Evolutionary conservation across 1,140 invertebrate species (phyloP).

Genomic region (Drosophila pruinosa): DNA sequence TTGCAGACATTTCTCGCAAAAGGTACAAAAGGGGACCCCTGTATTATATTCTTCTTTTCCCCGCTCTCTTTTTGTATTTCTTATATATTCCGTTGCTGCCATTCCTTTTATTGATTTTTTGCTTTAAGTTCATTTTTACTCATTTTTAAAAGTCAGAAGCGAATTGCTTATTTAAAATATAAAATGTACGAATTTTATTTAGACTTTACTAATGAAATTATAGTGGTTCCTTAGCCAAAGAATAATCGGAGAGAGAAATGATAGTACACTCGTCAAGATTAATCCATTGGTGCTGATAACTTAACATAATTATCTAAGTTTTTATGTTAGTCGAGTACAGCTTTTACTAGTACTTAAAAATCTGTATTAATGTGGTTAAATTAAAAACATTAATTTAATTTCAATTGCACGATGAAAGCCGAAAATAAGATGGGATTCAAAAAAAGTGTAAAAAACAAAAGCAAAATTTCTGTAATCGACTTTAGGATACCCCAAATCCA

Average conservation of each 20-base stretch:
- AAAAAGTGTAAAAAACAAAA: too few species aligned
- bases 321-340: too few species aligned
- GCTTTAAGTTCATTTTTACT: conserved; percentile 27
- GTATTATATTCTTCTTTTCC: conserved; percentile 47
- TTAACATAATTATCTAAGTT: neutral
- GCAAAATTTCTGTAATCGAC: too few species aligned
- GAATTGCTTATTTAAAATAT: conserved; percentile 32
- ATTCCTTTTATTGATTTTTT: conserved; percentile 64
- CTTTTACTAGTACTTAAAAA: too few species aligned
- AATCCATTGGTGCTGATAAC: neutral
- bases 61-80: conserved; percentile 35
- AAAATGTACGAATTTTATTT: too few species aligned
- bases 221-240: neutral
- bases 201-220: neutral
- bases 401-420: too few species aligned
- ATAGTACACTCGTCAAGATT: neutral
- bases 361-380: too few species aligned
- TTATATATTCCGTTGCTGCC: conserved; percentile 7
- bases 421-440: too few species aligned
- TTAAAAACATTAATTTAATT: too few species aligned
- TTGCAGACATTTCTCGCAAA: conserved; percentile 68
- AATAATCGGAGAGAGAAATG: neutral
- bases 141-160: conserved; percentile 36
- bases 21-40: conserved; percentile 52
- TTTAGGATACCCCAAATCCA: too few species aligned